Evolutionary conservation across 2,113 vertebrate species (phyloP).

Genomic region (Amblyornis subalaris): DNA sequence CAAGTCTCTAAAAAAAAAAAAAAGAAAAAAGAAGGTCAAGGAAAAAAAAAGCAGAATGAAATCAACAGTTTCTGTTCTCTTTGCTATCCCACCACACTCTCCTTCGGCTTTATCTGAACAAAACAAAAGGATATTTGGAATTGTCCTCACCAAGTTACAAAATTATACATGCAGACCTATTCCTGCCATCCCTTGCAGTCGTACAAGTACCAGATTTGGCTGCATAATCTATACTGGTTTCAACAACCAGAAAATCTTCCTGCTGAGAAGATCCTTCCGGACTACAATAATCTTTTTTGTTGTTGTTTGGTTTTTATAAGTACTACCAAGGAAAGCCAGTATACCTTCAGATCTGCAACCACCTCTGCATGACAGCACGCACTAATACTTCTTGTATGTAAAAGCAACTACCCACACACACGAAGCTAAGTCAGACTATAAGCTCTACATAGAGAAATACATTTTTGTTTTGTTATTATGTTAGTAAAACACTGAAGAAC

Average conservation of each 20-base stretch:
- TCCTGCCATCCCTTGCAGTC: not conserved
- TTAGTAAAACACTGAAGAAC: not conserved
- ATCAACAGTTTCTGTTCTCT: not conserved
- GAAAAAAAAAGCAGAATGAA: not conserved
- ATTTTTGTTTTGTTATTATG: not conserved
- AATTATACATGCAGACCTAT: not conserved
- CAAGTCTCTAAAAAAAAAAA: not conserved
- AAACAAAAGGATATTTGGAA: not conserved
- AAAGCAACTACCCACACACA: not conserved
- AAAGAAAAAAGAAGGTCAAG: not conserved
- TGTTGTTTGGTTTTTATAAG: not conserved
- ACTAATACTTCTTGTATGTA: not conserved
- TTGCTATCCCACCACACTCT: not conserved
- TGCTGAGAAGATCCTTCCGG: not conserved
- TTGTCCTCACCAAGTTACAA: not conserved
- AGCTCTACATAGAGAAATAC: not conserved
- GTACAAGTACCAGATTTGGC: not conserved
- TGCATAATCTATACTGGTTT: not conserved
- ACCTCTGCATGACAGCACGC: not conserved
- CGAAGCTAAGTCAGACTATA: not conserved
- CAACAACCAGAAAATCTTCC: not conserved
- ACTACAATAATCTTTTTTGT: not conserved
- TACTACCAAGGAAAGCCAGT: not conserved
- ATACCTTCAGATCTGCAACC: not conserved
- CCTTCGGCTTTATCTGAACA: not conserved